phyloP scores from a whole-genome alignment of 1,140 invertebrate genomes.

The Sminthurinus signatus region DNA sequence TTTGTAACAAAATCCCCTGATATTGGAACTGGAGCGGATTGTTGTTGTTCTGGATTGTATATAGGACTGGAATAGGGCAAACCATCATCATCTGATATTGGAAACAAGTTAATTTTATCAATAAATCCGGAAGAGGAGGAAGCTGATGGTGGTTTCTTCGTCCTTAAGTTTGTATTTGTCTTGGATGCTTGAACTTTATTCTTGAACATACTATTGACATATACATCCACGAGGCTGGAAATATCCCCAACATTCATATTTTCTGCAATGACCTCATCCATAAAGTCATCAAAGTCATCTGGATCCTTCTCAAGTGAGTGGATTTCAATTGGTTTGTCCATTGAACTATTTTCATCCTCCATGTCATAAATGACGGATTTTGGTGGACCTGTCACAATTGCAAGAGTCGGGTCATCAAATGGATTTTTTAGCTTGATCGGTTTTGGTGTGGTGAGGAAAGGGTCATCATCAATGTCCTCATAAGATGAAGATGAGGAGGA shows the following conservation, averaged over 20 bases:
- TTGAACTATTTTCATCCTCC: neutral
- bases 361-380: slow-evolving; percentile 21
- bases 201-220: slow-evolving; percentile 12
- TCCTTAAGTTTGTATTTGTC: neutral
- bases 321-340: neutral
- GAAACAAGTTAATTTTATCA: neutral
- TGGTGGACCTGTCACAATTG: slow-evolving; percentile 22
- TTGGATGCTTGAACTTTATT: neutral
- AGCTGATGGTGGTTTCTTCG: neutral
- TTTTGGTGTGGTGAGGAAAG: neutral
- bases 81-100: neutral
- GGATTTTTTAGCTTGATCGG: neutral
- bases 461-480: no score
- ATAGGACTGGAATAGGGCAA: neutral
- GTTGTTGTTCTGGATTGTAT: neutral
- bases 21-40: neutral
- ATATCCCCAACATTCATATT: slow-evolving; percentile 17
- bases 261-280: neutral
- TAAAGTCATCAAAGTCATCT: neutral
- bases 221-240: slow-evolving; percentile 20
- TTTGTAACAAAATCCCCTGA: neutral
- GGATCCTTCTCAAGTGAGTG: neutral
- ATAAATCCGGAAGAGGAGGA: neutral
- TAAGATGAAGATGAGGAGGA: no score
- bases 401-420: slow-evolving; percentile 15